Evolutionary conservation across 2,888 invertebrate species (phyloP).

Genomic region (Tetropium fuscum): DNA sequence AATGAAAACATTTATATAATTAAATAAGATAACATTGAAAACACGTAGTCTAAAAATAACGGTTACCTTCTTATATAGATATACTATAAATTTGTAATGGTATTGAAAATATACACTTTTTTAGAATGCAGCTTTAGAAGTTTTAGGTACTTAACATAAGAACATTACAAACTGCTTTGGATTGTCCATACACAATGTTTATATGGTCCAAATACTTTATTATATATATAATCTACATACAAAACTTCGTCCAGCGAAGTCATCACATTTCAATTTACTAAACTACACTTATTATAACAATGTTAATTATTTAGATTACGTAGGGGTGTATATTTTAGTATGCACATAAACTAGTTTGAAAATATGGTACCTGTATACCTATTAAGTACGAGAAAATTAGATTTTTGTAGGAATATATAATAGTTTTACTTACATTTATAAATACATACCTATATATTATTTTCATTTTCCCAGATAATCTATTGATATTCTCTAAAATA

Average conservation of each 20-base stretch:
- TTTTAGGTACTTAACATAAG: slow-evolving; percentile 38
- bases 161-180: slow-evolving; percentile 29
- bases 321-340: slow-evolving; percentile 14
- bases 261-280: slow-evolving; percentile 27
- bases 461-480: no score
- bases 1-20: slow-evolving; percentile 13
- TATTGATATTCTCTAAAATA: no score
- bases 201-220: slow-evolving; percentile 32
- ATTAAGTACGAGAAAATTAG: not conserved
- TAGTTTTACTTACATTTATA: not conserved
- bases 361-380: not conserved
- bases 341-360: not conserved
- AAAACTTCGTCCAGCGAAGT: slow-evolving; percentile 34
- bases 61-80: slow-evolving; percentile 15
- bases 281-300: slow-evolving; percentile 14
- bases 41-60: slow-evolving; percentile 26
- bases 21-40: slow-evolving; percentile 15
- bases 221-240: slow-evolving; percentile 32
- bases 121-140: slow-evolving; percentile 52
- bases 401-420: not conserved
- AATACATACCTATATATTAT: no score
- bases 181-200: slow-evolving; percentile 33
- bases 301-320: slow-evolving; percentile 9
- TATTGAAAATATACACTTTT: slow-evolving; percentile 49
- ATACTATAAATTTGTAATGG: slow-evolving; percentile 22